Evolutionary conservation across 2,797 vertebrate genomes (phyloP).

Genomic region (Parauchenoglanis punctatus): DNA sequence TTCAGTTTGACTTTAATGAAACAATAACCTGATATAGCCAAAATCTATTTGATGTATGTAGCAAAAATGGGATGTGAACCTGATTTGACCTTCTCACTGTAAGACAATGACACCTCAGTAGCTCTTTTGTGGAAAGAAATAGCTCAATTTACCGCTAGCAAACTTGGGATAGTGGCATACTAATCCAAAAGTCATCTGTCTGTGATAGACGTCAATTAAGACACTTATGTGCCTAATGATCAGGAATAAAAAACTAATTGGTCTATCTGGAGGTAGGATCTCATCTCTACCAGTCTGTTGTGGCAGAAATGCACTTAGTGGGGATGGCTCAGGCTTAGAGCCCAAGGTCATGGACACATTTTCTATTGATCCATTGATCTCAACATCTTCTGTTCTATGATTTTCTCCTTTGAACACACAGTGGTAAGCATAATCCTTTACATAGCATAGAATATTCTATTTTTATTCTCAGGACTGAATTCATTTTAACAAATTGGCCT

Average conservation of each 20-base stretch:
- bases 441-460: background rate
- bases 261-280: constrained; percentile 76
- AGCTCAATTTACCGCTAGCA: constrained; percentile 64
- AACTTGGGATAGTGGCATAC: constrained; percentile 68
- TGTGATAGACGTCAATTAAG: constrained; percentile 78
- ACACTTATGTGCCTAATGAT: constrained; percentile 79
- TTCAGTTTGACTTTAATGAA: constrained; percentile 14
- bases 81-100: constrained; percentile 31
- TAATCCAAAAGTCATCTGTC: constrained; percentile 74
- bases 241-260: constrained; percentile 75
- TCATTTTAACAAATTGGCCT: background rate
- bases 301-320: constrained; percentile 65
- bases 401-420: constrained; percentile 23
- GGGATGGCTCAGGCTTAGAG: constrained; percentile 61
- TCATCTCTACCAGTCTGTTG: constrained; percentile 68
- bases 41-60: constrained; percentile 2
- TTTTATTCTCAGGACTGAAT: background rate
- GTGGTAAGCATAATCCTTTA: constrained; percentile 12
- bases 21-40: constrained; percentile 1
- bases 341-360: constrained; percentile 68
- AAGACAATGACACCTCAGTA: constrained; percentile 39
- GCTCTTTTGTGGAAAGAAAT: constrained; percentile 41
- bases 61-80: constrained; percentile 19
- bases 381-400: background rate
- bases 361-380: constrained; percentile 35